Evolutionary conservation across 2,888 invertebrate genomes (phyloP).

Genomic region (Helleia helle): DNA sequence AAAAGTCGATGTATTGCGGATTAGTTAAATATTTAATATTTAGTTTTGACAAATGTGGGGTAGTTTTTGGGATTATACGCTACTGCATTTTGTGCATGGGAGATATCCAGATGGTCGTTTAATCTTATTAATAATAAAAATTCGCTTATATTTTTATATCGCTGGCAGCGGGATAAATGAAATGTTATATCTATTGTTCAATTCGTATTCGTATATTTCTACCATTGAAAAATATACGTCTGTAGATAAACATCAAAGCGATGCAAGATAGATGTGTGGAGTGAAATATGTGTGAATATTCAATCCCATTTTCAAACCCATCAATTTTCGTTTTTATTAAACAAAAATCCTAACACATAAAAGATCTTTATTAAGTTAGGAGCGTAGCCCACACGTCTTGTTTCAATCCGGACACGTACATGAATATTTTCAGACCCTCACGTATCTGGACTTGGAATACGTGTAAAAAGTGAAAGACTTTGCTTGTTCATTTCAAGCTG

Average conservation of each 20-base stretch:
- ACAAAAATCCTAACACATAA: constrained; percentile 2
- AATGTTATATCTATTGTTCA: too few relatives aligned
- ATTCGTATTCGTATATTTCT: too few relatives aligned
- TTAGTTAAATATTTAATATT: constrained; percentile 8
- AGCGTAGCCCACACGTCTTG: not conserved
- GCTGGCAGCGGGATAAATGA: too few relatives aligned
- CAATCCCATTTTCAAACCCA: too few relatives aligned
- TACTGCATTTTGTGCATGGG: not conserved
- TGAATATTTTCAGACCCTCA: not conserved
- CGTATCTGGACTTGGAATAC: not conserved
- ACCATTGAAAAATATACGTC: too few relatives aligned
- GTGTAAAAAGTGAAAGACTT: not conserved
- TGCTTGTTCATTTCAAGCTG: not conserved
- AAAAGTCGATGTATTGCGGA: not conserved
- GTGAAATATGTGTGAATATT: too few relatives aligned
- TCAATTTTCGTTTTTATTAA: too few relatives aligned
- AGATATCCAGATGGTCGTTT: not conserved
- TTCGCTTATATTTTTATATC: not conserved
- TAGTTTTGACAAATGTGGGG: constrained; percentile 1
- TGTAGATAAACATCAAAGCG: too few relatives aligned
- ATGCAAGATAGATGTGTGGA: too few relatives aligned
- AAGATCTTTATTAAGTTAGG: not conserved
- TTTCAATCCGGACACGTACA: not conserved
- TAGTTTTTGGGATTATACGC: not conserved
- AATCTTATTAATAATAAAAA: not conserved